Conservation (phyloP, 2,888 invertebrate species). For the Ganaspis brasiliensis region DNA sequence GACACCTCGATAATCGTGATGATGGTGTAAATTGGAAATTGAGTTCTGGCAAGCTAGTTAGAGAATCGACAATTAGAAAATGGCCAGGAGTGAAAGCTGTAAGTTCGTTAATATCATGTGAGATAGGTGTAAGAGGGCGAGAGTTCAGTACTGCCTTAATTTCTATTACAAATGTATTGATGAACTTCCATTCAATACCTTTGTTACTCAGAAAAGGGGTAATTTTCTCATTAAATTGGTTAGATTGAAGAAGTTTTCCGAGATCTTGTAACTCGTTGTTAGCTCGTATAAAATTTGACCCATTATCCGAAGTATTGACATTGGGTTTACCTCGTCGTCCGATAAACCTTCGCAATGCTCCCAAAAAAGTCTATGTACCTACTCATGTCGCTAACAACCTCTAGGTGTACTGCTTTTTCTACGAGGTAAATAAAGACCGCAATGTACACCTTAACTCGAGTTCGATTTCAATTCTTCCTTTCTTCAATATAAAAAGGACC, state of each 20-base stretch:
- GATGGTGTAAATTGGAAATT: not conserved
- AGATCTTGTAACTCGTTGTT: not conserved
- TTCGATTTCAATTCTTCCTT: conserved; percentile 51
- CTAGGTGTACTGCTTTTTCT: conserved; percentile 36
- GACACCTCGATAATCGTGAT: not conserved
- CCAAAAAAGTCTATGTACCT: conserved; percentile 35
- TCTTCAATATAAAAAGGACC: conserved; percentile 63
- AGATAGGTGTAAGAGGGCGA: conserved; percentile 51
- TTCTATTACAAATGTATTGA: conserved; percentile 49
- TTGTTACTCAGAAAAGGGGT: conserved; percentile 48
- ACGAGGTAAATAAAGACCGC: conserved; percentile 41
- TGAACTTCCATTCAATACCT: conserved; percentile 52
- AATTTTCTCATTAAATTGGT: not conserved
- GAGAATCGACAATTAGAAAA: not conserved
- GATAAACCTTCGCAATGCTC: conserved; percentile 15
- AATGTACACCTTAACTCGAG: conserved; percentile 58
- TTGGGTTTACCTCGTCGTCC: not conserved
- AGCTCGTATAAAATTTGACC: conserved; percentile 19
- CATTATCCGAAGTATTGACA: not conserved
- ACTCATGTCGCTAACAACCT: conserved; percentile 34
- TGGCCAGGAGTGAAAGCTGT: not conserved
- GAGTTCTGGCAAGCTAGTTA: not conserved
- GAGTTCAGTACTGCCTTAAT: conserved; percentile 57
- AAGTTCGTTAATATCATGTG: conserved; percentile 20
- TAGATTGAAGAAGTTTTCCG: not conserved